Percentiles rank a stretch among this genome's conserved stretches.
phyloP scores from a whole-genome alignment of 2,113 vertebrate species.

The Sardina pilchardus region DNA sequence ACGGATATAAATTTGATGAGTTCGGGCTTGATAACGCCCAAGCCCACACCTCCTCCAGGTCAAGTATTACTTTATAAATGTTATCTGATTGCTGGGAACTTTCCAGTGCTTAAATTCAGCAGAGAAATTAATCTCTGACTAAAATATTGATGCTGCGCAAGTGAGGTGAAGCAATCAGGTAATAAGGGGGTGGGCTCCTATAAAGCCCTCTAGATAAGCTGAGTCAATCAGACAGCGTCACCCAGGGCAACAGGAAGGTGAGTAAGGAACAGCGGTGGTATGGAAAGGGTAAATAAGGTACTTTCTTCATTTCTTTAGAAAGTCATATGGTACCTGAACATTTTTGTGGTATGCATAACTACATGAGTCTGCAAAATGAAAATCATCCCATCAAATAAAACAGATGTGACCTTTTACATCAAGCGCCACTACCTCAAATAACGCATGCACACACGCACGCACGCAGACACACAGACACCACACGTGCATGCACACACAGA shows the following conservation, averaged over 20 bases:
- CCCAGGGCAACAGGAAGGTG: conserved; percentile 9
- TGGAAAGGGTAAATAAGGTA: background rate
- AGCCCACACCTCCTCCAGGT: conserved; percentile 45
- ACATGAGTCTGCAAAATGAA: background rate
- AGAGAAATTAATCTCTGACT: conserved; percentile 73
- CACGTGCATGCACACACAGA: background rate
- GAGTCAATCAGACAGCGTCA: conserved; percentile 61
- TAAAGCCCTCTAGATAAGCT: conserved; percentile 55
- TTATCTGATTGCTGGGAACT: conserved; percentile 68
- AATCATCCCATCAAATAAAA: background rate
- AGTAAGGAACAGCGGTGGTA: conserved; percentile 1
- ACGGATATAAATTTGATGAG: conserved; percentile 61
- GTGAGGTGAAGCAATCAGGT: conserved; percentile 60
- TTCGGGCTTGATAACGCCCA: conserved; percentile 49
- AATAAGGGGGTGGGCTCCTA: conserved; percentile 42
- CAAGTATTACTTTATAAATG: conserved; percentile 65
- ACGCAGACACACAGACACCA: no score
- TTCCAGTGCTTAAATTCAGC: conserved; percentile 56
- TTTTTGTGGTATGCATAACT: background rate
- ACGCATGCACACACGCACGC: no score
- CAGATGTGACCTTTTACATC: background rate
- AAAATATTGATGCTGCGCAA: conserved; percentile 66
- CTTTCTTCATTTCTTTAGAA: background rate
- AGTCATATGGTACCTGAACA: background rate
- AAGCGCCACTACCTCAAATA: background rate